Conservation (phyloP, 2,797 vertebrate species). For the Phrynocephalus guinanensis region DNA sequence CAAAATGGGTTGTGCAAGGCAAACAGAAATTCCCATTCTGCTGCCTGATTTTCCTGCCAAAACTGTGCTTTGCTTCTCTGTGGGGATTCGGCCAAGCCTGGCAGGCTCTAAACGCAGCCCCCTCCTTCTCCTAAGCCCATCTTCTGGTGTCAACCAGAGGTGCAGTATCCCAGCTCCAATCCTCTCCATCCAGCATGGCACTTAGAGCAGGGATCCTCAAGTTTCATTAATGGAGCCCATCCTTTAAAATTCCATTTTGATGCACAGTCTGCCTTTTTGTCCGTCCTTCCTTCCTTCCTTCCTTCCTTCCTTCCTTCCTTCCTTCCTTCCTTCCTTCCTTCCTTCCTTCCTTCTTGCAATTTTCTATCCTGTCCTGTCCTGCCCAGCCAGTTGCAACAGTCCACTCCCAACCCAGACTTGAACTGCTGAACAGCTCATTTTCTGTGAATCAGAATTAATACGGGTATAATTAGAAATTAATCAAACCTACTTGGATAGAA, state of each 20-base stretch:
- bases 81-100: not conserved
- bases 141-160: not conserved
- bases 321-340: not conserved
- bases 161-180: not conserved
- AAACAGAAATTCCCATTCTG: slow-evolving; percentile 16
- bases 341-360: not conserved
- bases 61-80: slow-evolving; percentile 4
- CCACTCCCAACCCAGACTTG: not conserved
- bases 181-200: not conserved
- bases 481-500: not conserved
- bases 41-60: not conserved
- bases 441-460: not conserved
- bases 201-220: not conserved
- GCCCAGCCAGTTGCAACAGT: not conserved
- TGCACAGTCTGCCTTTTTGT: not conserved
- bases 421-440: not conserved
- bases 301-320: not conserved
- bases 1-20: slow-evolving; percentile 35
- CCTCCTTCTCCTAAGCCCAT: not conserved
- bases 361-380: not conserved
- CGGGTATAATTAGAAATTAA: not conserved
- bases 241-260: not conserved
- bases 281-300: not conserved
- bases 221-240: not conserved
- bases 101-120: not conserved